Evolutionary conservation across 2,113 vertebrate species (phyloP), one percentile per base, ranked within the genome.

Genomic region (Myiozetetes cayanensis): DNA sequence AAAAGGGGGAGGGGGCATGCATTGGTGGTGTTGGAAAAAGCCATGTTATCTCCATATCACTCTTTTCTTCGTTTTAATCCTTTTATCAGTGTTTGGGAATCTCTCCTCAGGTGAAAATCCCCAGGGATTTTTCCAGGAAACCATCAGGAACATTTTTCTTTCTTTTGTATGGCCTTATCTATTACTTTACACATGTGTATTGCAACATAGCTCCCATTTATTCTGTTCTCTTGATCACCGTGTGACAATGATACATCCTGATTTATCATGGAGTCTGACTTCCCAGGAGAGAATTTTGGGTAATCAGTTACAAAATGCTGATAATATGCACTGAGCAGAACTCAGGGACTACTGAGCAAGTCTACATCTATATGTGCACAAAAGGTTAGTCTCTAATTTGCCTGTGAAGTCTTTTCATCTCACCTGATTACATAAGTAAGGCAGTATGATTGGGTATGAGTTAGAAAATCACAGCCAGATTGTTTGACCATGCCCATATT

Each of bases 321-420:
- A 37, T 31, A 58, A 2, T 14, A 21, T 10, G 7, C 30, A 33
- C 4, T 22, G 13, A 37, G 12, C 8, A 31, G 0, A 0, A 31
- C 16, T 62, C 24, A 21, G 58, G 23, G 33, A 11, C 14, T 53
- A 9, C 2, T 52, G 37, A 49, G 33, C 20, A 74, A 77, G 12
- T 20, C 14, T 39, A 33, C 17, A 15, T 25, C 14, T 35, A 6
- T 22, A 31, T 28, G 41, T 35, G 18, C n/a, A 23, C 33, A 27
- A 30, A 75, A 90, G 8, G 20, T 44, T 37, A 70, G 43, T 62
- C 19, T 79, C 17, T 58, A 52, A 58, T 62, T 24, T 74, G 22
- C 43, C 55, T 80, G 12, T 46, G 68, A n/a, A 63, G 16, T 31
- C 52, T 52, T 80, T 33, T 23, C 0, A 0, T 53, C 16, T 86